Evolutionary conservation across 1,140 invertebrate genomes (phyloP).

Genomic region (Leptonema lineaticorne): DNA sequence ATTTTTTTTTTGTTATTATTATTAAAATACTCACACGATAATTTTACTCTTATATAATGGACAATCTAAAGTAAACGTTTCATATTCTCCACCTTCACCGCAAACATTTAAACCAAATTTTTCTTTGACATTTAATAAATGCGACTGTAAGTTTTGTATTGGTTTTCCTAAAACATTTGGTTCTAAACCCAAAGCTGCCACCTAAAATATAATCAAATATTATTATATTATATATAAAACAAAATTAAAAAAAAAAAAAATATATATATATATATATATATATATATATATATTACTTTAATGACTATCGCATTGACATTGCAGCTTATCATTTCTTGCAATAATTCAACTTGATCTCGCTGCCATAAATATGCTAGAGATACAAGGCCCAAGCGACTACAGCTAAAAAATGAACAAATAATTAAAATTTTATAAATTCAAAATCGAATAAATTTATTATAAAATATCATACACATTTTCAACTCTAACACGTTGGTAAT

Average conservation of each 20-base stretch:
- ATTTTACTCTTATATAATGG: constrained; percentile 91
- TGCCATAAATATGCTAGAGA: constrained; percentile 93
- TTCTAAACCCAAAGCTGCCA: constrained; percentile 87
- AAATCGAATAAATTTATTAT: constrained; percentile 26
- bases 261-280: neutral
- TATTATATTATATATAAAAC: neutral
- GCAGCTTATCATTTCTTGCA: constrained; percentile 97
- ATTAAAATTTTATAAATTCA: constrained; percentile 26
- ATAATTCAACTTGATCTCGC: constrained; percentile 87
- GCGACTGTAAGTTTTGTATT: constrained; percentile 79
- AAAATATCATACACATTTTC: constrained; percentile 91
- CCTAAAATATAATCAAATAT: constrained; percentile 47
- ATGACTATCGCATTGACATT: constrained; percentile 92
- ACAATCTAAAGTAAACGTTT: constrained; percentile 96
- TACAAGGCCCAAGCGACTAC: constrained; percentile 83
- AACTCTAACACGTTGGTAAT: constrained; percentile 95
- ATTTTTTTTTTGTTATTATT: neutral
- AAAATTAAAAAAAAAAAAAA: neutral
- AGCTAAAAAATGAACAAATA: constrained; percentile 59
- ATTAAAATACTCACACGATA: constrained; percentile 73
- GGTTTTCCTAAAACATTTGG: constrained; percentile 88
- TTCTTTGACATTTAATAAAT: constrained; percentile 84
- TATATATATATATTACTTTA: constrained; percentile 60
- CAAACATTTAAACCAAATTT: constrained; percentile 97
- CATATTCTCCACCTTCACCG: constrained; percentile 99